Base-by-base conservation (phyloP, 1,140 invertebrate species). In the Laupala kohalensis region DNA sequence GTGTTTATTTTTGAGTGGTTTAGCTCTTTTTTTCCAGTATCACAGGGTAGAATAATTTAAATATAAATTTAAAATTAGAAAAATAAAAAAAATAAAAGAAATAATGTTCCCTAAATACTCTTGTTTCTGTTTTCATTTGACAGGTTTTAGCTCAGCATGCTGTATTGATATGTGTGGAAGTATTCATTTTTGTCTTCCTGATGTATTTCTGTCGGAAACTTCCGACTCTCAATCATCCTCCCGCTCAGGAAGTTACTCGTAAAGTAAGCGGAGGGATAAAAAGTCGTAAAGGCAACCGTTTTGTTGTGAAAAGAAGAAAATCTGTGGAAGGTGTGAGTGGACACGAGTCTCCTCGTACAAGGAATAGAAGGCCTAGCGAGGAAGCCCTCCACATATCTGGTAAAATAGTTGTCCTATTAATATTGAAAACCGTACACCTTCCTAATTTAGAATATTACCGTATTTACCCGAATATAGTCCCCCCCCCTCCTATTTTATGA, bases 281-380 rank as follows among this genome's bases (percentile, higher is more conserved):
- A 29, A 65, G 65, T 68, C 63, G 70, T 29, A 64, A 68, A 66
- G 67, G 64, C 25, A 69, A 25, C 64, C 30, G 29, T 69, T 71
- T 37, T 69, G 66, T 25, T 12, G 64, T 71, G 63, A 64, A 69
- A n/a, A 30, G 73, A 4, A 67, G 74, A 24, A 75, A 73, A 30
- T 74, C 74, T 64, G 67, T 74, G 27, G 73, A 75, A 67, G 73
- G 72, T 73, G 69, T 77, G 67, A 62, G 71, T 70, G 67, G 67
- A 63, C 66, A 72, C 67, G 71, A 73, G 68, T 62, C 71, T 72
- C 65, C 77, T 29, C 78, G 79, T 69, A 73, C 72, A 6, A 80
- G 87, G 75, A 86, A 86, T 69, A 80, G 90, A 26, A 79, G 91
- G 68, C 90, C 90, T 0, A 92, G 90, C 76, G 91, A 92, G 77